Base-by-base conservation (phyloP, 2,888 invertebrate genomes). In the Amphipoea lucens region DNA sequence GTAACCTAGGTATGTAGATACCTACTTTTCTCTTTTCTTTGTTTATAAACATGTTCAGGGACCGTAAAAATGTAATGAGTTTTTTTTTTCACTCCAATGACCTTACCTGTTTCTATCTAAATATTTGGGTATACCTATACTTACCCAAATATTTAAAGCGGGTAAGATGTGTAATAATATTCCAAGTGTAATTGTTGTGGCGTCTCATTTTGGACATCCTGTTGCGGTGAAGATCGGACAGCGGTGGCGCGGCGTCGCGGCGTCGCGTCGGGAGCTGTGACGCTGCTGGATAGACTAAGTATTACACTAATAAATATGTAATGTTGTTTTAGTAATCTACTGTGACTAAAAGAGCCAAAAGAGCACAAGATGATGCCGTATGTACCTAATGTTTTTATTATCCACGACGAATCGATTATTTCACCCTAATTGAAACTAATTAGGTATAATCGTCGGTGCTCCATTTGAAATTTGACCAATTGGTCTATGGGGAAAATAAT, bases 21-120 rank as follows among this genome's bases (percentile, higher is more conserved):
- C 0, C 2, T 48, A 67, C 23, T 40, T 29, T 77, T 57, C 45
- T 17, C 14, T 29, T 14, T 57, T n/a, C 36, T 62, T 68, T 79
- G 68, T 81, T 68, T 63, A 63, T 63, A 68, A 80, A 68, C 84
- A 60, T 45, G n/a, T 79, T n/a, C 5, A 29, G 12, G 45, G n/a
- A 78, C 42, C 36, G 57, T 74, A 45, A 74, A 51, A 82, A 75
- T 57, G 54, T 57, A 57, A 57, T 75, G 40, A 40, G 45, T 42
- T 74, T 51, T 51, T 0, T 36, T 79, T 40, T 66, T 14, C 78
- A 5, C 36, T 60, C 60, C 51, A 83, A 45, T 45, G 20, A 42
- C 57, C 4, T 36, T 36, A 36, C 36, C 36, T 36, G 36, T 36
- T 36, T 36, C 36, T 36, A 36, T 2, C 36, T 36, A 36, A 36